phyloP scores from a whole-genome alignment of 2,888 invertebrate species.

The Drosophila nr. perissopoda region DNA sequence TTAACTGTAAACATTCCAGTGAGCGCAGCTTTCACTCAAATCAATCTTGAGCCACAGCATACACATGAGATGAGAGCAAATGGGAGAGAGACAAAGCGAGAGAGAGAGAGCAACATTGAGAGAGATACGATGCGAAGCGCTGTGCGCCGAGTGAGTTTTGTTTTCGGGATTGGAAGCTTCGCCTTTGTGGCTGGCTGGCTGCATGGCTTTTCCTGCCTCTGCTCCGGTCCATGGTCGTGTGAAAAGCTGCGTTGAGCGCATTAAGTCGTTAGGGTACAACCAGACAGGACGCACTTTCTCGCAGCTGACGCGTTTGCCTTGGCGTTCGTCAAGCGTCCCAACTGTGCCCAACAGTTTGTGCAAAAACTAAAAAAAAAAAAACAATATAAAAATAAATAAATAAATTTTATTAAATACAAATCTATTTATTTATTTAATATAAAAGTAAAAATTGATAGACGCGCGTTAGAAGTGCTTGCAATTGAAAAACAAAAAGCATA shows the following conservation, averaged over 20 bases:
- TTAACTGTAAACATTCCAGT: slow-evolving; percentile 75
- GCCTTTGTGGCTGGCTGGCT: slow-evolving; percentile 20
- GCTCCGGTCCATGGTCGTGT: slow-evolving; percentile 83
- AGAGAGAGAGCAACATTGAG: background rate
- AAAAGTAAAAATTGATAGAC: slow-evolving; percentile 2
- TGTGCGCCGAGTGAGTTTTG: slow-evolving; percentile 35
- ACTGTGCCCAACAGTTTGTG: slow-evolving; percentile 67
- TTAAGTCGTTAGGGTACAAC: slow-evolving; percentile 85
- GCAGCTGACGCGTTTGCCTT: slow-evolving; percentile 77
- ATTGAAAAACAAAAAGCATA: slow-evolving; percentile 13
- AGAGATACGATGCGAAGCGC: slow-evolving; percentile 8
- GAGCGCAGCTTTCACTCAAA: slow-evolving; percentile 68
- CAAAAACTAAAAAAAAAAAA: slow-evolving; percentile 37
- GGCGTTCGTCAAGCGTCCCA: slow-evolving; percentile 64
- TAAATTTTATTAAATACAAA: slow-evolving; percentile 28
- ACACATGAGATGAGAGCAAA: slow-evolving; percentile 25
- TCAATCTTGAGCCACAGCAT: slow-evolving; percentile 44
- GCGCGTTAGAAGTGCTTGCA: slow-evolving; percentile 7
- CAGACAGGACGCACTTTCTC: slow-evolving; percentile 84
- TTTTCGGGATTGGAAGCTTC: slow-evolving; percentile 47
- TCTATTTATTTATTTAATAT: slow-evolving; percentile 13
- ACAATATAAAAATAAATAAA: slow-evolving; percentile 18
- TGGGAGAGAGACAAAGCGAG: background rate
- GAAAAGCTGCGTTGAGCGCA: slow-evolving; percentile 84
- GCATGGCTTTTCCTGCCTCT: slow-evolving; percentile 43